Evolutionary conservation across 2,888 invertebrate species (phyloP), one percentile per base, ranked within the genome.

Genomic region (Luperina testacea): DNA sequence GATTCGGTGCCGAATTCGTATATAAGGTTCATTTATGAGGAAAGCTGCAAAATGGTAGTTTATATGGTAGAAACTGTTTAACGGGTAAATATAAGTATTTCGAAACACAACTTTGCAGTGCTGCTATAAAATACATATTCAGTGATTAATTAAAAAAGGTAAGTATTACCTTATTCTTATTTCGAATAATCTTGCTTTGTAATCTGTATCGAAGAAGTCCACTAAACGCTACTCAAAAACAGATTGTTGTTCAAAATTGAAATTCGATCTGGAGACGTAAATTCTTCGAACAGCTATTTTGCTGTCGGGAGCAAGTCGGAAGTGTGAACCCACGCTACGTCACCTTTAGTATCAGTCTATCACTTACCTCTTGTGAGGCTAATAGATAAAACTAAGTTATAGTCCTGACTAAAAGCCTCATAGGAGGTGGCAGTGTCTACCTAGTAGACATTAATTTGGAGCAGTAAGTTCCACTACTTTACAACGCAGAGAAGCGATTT

Each of bases 301-400:
- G 69, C 27, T 32, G n/a, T 48, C 3, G 2, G 48, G 20, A 27
- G n/a, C 17, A 45, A 11, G 6, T 48, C 20, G 27, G 27, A 48
- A 27, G 13, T 27, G 20, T 69, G 48, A 48, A 20, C 51, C 9
- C 57, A 57, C 27, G 27, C 53, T 32, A 24, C 27, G 24, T 53
- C 53, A 73, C 42, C 15, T 65, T 78, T 57, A 65, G 65, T 38
- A 75, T 6, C 32, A 57, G 64, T 11, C 57, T 65, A 57, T 57
- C 17, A 78, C 7, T 51, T 45, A 53, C 7, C 5, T 57, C 32
- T 24, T 7, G 13, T 45, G 15, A 78, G 27, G 63, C 17, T 1
- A 17, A 53, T 20, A 20, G 7, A 53, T 57, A 48, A 57, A 57
- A 65, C n/a, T 59, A 45, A 78, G 5, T 78, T 78, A 78, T 45